phyloP scores from a whole-genome alignment of 2,797 vertebrate species.

The Cichlasoma orientale region DNA sequence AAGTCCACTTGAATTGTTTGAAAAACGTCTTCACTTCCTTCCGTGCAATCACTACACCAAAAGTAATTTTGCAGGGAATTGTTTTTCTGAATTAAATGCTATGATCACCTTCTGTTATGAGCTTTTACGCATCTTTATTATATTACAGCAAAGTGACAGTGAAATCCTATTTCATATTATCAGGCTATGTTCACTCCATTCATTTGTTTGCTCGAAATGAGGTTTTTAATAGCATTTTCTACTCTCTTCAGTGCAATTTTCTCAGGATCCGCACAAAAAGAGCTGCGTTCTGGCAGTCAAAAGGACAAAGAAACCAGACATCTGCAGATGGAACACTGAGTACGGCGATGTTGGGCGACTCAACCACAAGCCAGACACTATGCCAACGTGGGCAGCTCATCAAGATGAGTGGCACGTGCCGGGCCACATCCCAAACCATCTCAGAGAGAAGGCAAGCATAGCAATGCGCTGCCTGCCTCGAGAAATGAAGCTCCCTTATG shows the following conservation, averaged over 20 bases:
- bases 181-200: neutral
- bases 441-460: neutral
- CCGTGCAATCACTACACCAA: neutral
- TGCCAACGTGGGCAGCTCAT: slow-evolving; percentile 19
- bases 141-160: slow-evolving; percentile 17
- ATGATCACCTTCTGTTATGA: slow-evolving; percentile 14
- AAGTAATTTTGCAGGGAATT: neutral
- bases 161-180: slow-evolving; percentile 40
- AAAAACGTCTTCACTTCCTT: neutral
- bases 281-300: neutral
- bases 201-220: slow-evolving; percentile 18
- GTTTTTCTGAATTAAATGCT: slow-evolving; percentile 25
- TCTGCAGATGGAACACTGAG: slow-evolving; percentile 2
- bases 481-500: neutral
- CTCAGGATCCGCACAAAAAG: neutral
- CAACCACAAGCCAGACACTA: neutral
- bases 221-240: slow-evolving; percentile 12
- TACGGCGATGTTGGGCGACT: neutral
- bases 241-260: neutral
- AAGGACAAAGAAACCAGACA: neutral
- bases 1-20: neutral
- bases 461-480: slow-evolving; percentile 4
- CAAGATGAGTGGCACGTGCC: slow-evolving; percentile 28
- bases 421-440: neutral
- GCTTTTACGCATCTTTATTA: slow-evolving; percentile 19